Evolutionary conservation across 1,140 invertebrate species (phyloP), one percentile per base, ranked within the genome.

Genomic region (Pararge aegeria): DNA sequence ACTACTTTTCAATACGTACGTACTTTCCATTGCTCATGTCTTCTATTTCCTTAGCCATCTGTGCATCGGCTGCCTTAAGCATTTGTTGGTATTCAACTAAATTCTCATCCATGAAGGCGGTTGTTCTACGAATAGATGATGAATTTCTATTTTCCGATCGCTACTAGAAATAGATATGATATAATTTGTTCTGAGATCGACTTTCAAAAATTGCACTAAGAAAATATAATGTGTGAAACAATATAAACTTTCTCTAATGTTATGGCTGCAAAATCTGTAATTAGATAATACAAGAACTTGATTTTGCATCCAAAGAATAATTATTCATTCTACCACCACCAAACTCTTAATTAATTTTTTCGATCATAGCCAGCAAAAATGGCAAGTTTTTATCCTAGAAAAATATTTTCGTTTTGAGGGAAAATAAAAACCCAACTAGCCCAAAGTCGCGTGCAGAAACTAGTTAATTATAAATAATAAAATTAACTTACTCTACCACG

Each of bases 21-120:
- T 73, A 88, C 83, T 80, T 95, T 60, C 93, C 93, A 58, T 95
- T 91, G 6, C 94, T 93, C 93, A 96, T 95, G 61, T 93, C 91
- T 52, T 95, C 92, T 49, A 96, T 95, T 37, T 94, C 93, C 29
- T 93, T 92, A 38, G 93, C 92, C 94, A 96, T 95, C 68, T 94
- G 92, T 0, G 92, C 91, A 73, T 95, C 93, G 0, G 95, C 94
- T 6, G 92, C 91, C 63, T 91, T 92, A 16, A 94, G 78, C 91
- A 94, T 94, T 64, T 93, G 87, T 66, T 93, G 91, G 76, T 94
- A 95, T 60, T 93, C 91, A 12, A 92, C 91, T 2, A 95, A 77
- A 75, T 94, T 94, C 38, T 93, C 92, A 58, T 94, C 93, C 93
- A 94, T 94, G 60, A 95, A 94, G 5, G 91, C 83, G 2, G 92